phyloP scores from a whole-genome alignment of 2,113 vertebrate species.

The Mormoops blainvillei region DNA sequence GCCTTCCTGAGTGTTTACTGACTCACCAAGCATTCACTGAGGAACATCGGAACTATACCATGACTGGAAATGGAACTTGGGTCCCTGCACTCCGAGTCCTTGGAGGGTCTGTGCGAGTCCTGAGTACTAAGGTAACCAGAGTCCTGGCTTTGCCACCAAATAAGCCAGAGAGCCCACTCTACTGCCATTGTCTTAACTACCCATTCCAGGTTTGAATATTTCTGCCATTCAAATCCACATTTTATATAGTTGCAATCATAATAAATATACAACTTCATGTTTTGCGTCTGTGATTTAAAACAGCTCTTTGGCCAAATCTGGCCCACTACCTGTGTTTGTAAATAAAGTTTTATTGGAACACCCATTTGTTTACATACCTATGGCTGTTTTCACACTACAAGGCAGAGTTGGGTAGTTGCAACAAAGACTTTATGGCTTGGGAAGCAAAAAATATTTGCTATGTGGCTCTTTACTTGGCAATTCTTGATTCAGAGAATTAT shows the following conservation, averaged over 20 bases:
- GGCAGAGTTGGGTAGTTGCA: neutral
- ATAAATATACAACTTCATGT: neutral
- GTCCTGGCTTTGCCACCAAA: neutral
- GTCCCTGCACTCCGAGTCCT: neutral
- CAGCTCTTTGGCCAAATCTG: neutral
- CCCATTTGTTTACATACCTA: neutral
- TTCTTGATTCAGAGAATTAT: neutral
- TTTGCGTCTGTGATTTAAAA: neutral
- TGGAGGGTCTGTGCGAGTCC: neutral
- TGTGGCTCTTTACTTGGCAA: neutral
- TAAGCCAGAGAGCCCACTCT: neutral
- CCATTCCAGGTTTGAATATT: neutral
- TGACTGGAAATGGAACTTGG: neutral
- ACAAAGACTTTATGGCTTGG: neutral
- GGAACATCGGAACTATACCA: neutral
- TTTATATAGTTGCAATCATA: neutral
- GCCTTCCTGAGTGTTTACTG: neutral
- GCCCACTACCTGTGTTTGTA: neutral
- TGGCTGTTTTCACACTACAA: neutral
- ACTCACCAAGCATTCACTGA: neutral
- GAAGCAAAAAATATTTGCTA: neutral
- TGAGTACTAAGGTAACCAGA: neutral
- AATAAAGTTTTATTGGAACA: slow-evolving; percentile 47
- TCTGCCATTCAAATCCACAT: neutral
- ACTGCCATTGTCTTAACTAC: neutral